Percentiles rank a stretch among this genome's conserved stretches.
These are phyloP conservation scores for Drosophila navojoa DNA, from an alignment of 1,140 invertebrate species.

Conservation along the genomic window DNA sequence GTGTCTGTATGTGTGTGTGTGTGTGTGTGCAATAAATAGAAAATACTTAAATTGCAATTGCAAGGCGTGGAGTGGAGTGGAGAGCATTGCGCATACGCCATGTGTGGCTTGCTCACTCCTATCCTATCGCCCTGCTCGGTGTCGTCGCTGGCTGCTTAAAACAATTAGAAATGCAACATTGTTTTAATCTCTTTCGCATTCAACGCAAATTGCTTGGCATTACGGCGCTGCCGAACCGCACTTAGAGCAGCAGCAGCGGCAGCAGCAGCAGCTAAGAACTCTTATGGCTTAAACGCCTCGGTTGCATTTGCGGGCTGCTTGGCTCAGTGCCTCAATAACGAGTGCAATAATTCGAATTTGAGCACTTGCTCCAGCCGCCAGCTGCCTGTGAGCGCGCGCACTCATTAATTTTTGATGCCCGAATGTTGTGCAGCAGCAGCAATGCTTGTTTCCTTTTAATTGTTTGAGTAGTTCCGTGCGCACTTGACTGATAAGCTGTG, in stretches of 20 bases:
- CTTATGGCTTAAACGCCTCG: conserved; percentile 30
- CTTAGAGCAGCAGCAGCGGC: conserved; percentile 35
- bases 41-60: conserved; percentile 75
- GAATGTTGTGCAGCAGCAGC: conserved; percentile 11
- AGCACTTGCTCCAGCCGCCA: conserved; percentile 56
- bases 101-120: conserved; percentile 20
- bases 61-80: neutral
- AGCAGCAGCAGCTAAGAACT: conserved; percentile 18
- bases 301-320: conserved; percentile 17
- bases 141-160: conserved; percentile 67
- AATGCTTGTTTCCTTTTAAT: neutral
- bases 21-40: conserved; percentile 63
- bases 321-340: conserved; percentile 31
- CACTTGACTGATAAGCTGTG: conserved; percentile 16
- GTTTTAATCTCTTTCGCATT: conserved; percentile 82
- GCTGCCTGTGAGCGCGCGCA: conserved; percentile 17
- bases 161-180: conserved; percentile 83
- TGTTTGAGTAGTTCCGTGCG: neutral
- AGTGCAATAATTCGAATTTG: conserved; percentile 78
- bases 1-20: neutral
- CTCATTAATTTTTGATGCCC: conserved; percentile 43
- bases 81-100: conserved; percentile 11
- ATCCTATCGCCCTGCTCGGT: conserved; percentile 17
- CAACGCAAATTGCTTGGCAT: conserved; percentile 79
- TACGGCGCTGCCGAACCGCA: conserved; percentile 69